These are phyloP conservation scores for Nemotelus nigrinus DNA, from an alignment of 2,888 invertebrate species.

Conservation along the genomic window DNA sequence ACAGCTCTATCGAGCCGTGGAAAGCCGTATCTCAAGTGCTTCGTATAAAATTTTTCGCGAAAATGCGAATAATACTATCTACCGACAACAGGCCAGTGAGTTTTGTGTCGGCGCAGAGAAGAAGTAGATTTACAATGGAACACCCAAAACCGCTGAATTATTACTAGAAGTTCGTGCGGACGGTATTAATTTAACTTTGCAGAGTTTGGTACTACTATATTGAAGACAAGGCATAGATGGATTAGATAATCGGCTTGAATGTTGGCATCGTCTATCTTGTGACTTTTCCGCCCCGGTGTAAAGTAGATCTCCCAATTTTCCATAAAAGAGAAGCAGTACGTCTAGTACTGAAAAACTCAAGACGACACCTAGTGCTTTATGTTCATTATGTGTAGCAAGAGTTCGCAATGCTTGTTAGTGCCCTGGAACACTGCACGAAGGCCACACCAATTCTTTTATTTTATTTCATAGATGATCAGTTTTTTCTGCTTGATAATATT, in stretches of 20 bases:
- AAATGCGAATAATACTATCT: no score
- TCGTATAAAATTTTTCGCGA: no score
- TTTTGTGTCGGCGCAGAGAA: background rate
- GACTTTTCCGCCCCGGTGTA: constrained; percentile 11
- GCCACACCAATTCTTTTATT: no score
- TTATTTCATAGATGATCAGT: no score
- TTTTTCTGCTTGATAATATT: no score
- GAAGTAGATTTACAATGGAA: constrained; percentile 10
- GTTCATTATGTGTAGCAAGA: background rate
- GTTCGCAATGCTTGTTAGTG: no score
- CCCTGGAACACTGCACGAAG: no score
- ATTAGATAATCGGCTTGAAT: constrained; percentile 31
- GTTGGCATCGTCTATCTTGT: constrained; percentile 19
- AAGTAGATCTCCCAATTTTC: constrained; percentile 28
- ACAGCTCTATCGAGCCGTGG: background rate
- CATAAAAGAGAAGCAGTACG: background rate
- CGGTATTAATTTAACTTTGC: constrained; percentile 17
- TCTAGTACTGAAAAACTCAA: background rate
- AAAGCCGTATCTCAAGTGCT: no score
- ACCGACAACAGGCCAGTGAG: background rate
- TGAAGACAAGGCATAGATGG: constrained; percentile 19
- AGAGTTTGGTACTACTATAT: background rate
- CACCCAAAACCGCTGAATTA: constrained; percentile 37
- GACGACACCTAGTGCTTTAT: background rate
- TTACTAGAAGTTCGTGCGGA: constrained; percentile 40